Conservation (phyloP, 2,888 invertebrate species). For the Agrilus biguttatus region DNA sequence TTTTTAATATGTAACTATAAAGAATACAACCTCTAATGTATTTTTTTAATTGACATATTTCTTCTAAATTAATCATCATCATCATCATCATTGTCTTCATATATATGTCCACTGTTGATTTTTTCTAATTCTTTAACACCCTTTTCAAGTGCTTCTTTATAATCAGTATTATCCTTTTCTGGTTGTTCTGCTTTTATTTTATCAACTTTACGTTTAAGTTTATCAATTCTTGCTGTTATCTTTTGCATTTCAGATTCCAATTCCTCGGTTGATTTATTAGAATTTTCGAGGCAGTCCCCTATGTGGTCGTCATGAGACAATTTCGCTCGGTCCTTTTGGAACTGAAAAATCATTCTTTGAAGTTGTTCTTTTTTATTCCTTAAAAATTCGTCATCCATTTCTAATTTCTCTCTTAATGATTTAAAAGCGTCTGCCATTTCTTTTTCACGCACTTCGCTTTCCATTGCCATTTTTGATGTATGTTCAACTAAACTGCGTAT, state of each 20-base stretch:
- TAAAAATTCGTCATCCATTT: slow-evolving; percentile 20
- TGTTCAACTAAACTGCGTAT: slow-evolving; percentile 17
- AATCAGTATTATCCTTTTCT: slow-evolving; percentile 4
- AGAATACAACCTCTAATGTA: neutral
- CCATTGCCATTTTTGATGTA: slow-evolving; percentile 21
- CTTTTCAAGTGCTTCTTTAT: slow-evolving; percentile 10
- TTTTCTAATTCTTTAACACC: slow-evolving; percentile 11
- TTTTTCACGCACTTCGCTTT: slow-evolving; percentile 18
- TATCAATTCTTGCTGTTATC: slow-evolving; percentile 14
- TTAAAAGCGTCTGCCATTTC: slow-evolving; percentile 21
- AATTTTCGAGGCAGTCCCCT: slow-evolving; percentile 12
- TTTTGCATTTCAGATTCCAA: slow-evolving; percentile 22
- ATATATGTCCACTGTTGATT: slow-evolving; percentile 10
- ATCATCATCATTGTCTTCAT: slow-evolving; percentile 3
- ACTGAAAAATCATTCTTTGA: slow-evolving; percentile 24
- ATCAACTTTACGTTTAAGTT: slow-evolving; percentile 10
- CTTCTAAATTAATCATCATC: neutral
- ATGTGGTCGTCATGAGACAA: slow-evolving; percentile 11
- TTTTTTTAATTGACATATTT: slow-evolving; percentile 1
- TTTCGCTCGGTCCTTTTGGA: slow-evolving; percentile 19
- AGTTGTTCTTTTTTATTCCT: slow-evolving; percentile 23
- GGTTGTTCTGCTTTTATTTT: slow-evolving; percentile 7
- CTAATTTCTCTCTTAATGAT: slow-evolving; percentile 17
- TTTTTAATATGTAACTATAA: neutral
- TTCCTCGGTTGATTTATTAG: slow-evolving; percentile 19